Conservation (phyloP, 2,888 invertebrate genomes). For the Opisthograptis luteolata region DNA sequence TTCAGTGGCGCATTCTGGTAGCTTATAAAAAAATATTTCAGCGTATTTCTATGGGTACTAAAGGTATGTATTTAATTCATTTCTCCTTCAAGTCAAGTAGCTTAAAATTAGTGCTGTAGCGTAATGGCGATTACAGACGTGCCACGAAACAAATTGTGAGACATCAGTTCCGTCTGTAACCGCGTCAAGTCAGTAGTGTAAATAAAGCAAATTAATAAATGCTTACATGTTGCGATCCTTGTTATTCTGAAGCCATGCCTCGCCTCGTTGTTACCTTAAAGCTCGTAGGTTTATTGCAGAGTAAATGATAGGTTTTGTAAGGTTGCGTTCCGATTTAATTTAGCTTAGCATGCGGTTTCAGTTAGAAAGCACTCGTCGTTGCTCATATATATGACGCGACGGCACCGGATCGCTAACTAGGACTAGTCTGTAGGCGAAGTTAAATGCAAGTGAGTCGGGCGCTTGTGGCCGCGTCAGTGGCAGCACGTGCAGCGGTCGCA, state of each 20-base stretch:
- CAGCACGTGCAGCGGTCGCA: slow-evolving; percentile 78
- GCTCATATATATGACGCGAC: slow-evolving; percentile 1
- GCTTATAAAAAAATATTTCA: neutral
- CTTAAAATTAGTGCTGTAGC: slow-evolving; percentile 33
- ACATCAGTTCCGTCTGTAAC: slow-evolving; percentile 43
- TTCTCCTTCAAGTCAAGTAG: slow-evolving; percentile 36
- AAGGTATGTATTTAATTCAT: neutral
- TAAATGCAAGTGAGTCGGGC: slow-evolving; percentile 65
- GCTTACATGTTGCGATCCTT: slow-evolving; percentile 71
- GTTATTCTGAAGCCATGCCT: slow-evolving; percentile 82
- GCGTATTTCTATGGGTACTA: no score
- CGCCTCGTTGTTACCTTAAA: slow-evolving; percentile 56
- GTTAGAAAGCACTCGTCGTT: slow-evolving; percentile 47
- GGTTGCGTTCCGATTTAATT: slow-evolving; percentile 34
- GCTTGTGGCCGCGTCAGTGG: slow-evolving; percentile 57
- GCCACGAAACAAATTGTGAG: slow-evolving; percentile 9
- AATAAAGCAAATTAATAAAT: slow-evolving; percentile 50
- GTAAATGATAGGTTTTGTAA: slow-evolving; percentile 35
- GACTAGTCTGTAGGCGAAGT: slow-evolving; percentile 4
- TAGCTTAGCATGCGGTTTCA: slow-evolving; percentile 54
- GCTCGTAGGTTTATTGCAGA: slow-evolving; percentile 44
- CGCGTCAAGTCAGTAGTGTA: slow-evolving; percentile 40
- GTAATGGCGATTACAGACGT: slow-evolving; percentile 33
- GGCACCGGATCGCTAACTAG: neutral
- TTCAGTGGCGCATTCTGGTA: neutral